Base-by-base conservation (phyloP, 2,113 vertebrate species). In the Bos javanicus region DNA sequence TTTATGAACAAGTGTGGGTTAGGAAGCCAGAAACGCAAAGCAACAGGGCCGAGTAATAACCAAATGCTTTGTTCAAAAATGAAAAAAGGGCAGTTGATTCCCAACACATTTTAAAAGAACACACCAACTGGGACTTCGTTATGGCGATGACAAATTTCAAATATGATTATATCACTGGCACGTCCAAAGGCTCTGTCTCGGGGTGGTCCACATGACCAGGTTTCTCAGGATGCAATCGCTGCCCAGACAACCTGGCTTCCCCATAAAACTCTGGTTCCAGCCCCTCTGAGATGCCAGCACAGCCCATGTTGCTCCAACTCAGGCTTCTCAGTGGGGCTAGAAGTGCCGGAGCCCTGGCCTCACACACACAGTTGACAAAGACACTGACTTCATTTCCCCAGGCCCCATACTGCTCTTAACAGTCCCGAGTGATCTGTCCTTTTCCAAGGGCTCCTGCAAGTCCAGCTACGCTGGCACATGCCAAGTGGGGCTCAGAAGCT, bases 1-100 rank as follows among this genome's bases (percentile, higher is more conserved):
- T 95, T 26, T 33, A 92, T 92, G 96, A 54, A 90, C 81, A 90
- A 95, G 95, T 76, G 76, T n/a, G 89, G 48, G 14, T 82, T 67
- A 97, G 89, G 97, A 74, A 33, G 87, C 74, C 2, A 62, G 81
- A 98, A 46, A 94, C 11, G 33, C 3, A 90, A 92, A 60, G 57
- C 26, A 80, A 54, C 2, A 16, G 33, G 82, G n/a, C 28, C 67
- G 5, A 91, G 39, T 21, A 43, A 15, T 21, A 43, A 15, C 5
- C 1, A 1, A 17, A 80, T 43, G 62, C 95, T 64, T 11, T 90
- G 19, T 48, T 97, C 60, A 97, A 91, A 78, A 95, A 26, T 25
- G 87, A 16, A 1, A 84, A 95, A 95, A 12, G 19, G 9, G 62
- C 25, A 92, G 91, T n/a, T 64, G 39, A 8, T 16, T 97, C 96